Conservation (phyloP, 1,140 invertebrate species). For the Heliconius eleuchia region DNA sequence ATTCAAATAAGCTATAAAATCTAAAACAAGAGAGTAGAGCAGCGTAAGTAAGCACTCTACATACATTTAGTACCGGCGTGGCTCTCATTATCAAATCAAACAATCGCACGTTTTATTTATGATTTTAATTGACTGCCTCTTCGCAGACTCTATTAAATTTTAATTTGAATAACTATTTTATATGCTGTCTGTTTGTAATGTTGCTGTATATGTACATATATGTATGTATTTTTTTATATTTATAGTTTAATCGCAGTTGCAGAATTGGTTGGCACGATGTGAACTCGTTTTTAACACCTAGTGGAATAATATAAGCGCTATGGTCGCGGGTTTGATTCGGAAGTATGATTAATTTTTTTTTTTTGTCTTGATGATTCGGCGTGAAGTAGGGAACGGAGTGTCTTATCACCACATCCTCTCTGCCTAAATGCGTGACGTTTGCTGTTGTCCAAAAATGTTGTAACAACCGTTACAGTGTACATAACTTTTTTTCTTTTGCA, state of each 20-base stretch:
- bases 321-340: no score
- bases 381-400: no score
- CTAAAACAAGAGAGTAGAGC: not conserved
- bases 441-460: no score
- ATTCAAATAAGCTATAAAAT: not conserved
- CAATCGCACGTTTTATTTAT: not conserved
- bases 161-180: not conserved
- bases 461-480: no score
- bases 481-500: no score
- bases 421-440: no score
- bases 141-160: not conserved
- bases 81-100: conserved; percentile 7
- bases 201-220: not conserved
- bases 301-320: no score
- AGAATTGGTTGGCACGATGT: no score
- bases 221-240: not conserved
- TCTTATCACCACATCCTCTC: no score
- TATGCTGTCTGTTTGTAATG: not conserved
- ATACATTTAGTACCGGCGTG: not conserved
- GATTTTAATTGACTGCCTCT: not conserved
- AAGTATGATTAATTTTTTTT: no score
- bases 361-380: no score
- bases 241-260: not conserved
- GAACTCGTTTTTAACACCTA: no score
- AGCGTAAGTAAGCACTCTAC: not conserved